These are phyloP conservation scores for Ramazzottius varieornatus DNA, from an alignment of 2,888 invertebrate genomes.

Conservation along the genomic window DNA sequence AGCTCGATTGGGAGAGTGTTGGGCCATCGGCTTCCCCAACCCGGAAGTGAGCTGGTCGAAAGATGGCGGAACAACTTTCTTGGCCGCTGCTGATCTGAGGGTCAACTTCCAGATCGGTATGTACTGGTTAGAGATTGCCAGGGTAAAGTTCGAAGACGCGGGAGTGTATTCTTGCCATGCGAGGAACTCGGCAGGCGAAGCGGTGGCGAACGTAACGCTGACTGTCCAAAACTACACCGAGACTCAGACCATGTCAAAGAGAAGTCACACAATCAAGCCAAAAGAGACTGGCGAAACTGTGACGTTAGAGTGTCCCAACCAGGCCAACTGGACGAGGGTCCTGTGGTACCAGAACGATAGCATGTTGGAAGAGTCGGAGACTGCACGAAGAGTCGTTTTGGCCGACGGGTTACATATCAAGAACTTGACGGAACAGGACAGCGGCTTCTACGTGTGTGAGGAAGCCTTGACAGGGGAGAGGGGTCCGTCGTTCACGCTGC, in stretches of 20 bases:
- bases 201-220: not conserved
- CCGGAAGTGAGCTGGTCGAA: not conserved
- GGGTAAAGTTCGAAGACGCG: not conserved
- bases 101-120: not conserved
- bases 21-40: not conserved
- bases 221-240: not conserved
- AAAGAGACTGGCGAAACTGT: not conserved
- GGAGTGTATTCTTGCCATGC: not conserved
- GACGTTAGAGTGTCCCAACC: not conserved
- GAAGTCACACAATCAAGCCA: too few relatives aligned
- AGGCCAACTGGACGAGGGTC: not conserved
- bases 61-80: not conserved
- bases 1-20: not conserved
- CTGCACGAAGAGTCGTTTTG: not conserved
- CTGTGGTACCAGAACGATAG: not conserved
- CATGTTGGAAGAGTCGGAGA: not conserved
- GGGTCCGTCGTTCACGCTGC: not conserved
- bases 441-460: not conserved
- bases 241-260: not conserved
- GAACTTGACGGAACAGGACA: not conserved
- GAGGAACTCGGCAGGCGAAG: not conserved
- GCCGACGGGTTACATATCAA: not conserved
- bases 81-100: not conserved
- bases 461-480: not conserved
- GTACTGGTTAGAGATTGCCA: not conserved